phyloP scores from a whole-genome alignment of 2,797 vertebrate species.

The Darevskia mixta region DNA sequence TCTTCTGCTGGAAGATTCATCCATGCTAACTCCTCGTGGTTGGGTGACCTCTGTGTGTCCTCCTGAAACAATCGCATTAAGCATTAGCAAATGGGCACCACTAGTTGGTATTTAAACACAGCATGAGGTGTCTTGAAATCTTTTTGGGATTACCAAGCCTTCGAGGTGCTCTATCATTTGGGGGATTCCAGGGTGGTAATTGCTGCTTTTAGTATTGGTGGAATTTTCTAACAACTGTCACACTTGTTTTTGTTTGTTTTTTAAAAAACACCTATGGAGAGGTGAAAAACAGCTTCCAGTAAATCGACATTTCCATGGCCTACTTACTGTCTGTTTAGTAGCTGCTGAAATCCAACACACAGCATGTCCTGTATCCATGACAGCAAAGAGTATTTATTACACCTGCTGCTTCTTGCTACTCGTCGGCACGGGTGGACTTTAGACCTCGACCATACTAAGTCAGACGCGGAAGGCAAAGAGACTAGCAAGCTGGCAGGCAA shows the following conservation, averaged over 20 bases:
- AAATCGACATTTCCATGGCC: no score
- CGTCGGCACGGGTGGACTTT: constrained; percentile 75
- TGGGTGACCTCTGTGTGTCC: not conserved
- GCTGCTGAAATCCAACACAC: constrained; percentile 64
- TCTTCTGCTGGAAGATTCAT: no score
- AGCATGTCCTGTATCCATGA: constrained; percentile 80
- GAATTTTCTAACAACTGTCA: not conserved
- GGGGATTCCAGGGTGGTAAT: not conserved
- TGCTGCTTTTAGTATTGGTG: no score
- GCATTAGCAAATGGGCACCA: not conserved
- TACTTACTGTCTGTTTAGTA: not conserved
- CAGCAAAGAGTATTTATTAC: constrained; percentile 84
- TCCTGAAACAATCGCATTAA: not conserved
- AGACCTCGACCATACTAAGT: constrained; percentile 29
- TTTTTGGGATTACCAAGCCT: not conserved
- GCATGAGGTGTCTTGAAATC: not conserved
- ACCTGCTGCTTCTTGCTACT: constrained; percentile 51
- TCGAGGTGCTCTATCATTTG: not conserved
- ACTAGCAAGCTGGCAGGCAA: fast-evolving
- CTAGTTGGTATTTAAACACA: not conserved
- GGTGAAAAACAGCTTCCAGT: not conserved
- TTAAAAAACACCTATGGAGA: not conserved
- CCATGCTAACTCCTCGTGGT: no score
- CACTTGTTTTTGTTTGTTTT: not conserved
- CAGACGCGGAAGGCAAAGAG: not conserved